phyloP scores from a whole-genome alignment of 2,888 invertebrate species.

The Tiphia femorata region DNA sequence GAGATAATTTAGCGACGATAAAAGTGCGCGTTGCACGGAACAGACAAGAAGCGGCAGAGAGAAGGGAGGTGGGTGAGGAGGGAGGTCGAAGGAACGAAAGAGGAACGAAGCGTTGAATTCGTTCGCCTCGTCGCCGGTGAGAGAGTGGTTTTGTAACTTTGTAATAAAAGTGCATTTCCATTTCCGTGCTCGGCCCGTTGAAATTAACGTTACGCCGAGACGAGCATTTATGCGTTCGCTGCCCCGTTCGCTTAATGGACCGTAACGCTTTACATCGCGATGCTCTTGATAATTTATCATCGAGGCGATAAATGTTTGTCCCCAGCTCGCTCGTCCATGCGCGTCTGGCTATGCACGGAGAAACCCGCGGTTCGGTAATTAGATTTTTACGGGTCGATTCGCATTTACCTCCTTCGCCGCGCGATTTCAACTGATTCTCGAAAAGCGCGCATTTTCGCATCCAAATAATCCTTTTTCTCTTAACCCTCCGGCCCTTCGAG shows the following conservation, averaged over 20 bases:
- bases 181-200: conserved; percentile 19
- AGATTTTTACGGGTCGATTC: no score
- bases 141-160: conserved; percentile 46
- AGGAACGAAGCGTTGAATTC: conserved; percentile 38
- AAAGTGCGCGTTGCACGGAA: conserved; percentile 50
- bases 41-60: neutral
- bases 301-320: conserved; percentile 11
- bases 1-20: conserved; percentile 47
- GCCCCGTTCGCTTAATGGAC: conserved; percentile 37
- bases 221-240: conserved; percentile 23
- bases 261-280: conserved; percentile 24
- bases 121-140: conserved; percentile 36
- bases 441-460: no score
- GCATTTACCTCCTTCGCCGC: no score
- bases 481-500: no score
- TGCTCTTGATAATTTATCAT: conserved; percentile 19
- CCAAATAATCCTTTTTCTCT: no score
- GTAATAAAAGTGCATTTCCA: conserved; percentile 43
- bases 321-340: no score
- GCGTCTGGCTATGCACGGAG: no score
- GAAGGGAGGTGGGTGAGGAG: neutral
- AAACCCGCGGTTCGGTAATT: no score
- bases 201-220: conserved; percentile 35
- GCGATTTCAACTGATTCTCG: no score
- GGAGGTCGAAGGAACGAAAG: conserved; percentile 5